Percentiles rank a stretch among this genome's conserved stretches.
Conservation (phyloP, 2,888 invertebrate genomes). For the Galerucella pusilla region DNA sequence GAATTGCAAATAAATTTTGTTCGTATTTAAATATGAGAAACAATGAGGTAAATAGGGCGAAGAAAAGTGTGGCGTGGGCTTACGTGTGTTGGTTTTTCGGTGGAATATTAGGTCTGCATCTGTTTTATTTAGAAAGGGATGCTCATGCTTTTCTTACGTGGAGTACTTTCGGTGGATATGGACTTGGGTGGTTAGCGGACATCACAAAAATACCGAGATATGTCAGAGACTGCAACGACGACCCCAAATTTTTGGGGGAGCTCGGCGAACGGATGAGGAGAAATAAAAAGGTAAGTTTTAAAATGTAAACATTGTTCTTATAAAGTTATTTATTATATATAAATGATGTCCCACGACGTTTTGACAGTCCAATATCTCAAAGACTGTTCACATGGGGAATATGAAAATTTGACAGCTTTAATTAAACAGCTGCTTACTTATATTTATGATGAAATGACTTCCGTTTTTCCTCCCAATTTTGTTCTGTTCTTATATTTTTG, state of each 20-base stretch:
- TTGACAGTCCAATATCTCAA: no score
- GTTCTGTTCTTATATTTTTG: no score
- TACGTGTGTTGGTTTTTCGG: slow-evolving; percentile 90
- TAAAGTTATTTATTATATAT: no score
- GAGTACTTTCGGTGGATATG: slow-evolving; percentile 88
- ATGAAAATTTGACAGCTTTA: no score
- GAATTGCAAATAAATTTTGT: slow-evolving; percentile 28
- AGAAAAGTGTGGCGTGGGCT: slow-evolving; percentile 74
- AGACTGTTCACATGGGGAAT: no score
- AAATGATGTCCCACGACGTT: no score
- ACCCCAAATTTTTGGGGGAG: slow-evolving; percentile 74
- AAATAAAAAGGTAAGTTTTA: slow-evolving; percentile 71
- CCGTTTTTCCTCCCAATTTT: no score
- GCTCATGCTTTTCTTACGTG: slow-evolving; percentile 92
- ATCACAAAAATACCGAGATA: slow-evolving; percentile 86
- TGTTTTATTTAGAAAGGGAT: slow-evolving; percentile 89
- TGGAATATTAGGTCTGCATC: slow-evolving; percentile 90
- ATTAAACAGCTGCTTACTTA: no score
- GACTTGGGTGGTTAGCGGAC: slow-evolving; percentile 89
- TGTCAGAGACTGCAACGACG: slow-evolving; percentile 84
- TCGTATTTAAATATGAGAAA: slow-evolving; percentile 37
- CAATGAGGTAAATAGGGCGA: slow-evolving; percentile 29
- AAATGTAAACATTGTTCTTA: background rate
- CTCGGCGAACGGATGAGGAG: slow-evolving; percentile 72
- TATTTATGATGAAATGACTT: no score